A percentile compares a stretch with the other conserved stretches of the same genome.
phyloP scores from a whole-genome alignment of 2,888 invertebrate genomes.

The Heliconius aoede region DNA sequence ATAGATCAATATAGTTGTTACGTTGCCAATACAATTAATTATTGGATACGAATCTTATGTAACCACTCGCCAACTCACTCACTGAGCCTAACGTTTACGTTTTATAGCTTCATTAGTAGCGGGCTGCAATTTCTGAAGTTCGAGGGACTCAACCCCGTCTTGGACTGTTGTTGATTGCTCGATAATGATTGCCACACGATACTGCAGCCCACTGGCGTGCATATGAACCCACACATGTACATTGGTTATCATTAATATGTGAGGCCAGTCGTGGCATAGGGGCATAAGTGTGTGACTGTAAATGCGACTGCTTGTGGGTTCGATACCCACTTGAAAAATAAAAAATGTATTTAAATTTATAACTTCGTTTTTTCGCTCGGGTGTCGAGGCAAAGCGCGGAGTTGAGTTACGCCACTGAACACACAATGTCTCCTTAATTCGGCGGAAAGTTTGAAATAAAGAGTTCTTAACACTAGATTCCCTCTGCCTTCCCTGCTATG shows the following conservation, averaged over 20 bases:
- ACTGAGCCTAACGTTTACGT: slow-evolving; percentile 11
- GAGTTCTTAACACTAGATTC: too few species aligned
- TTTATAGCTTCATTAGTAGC: slow-evolving; percentile 46
- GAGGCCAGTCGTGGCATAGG: too few species aligned
- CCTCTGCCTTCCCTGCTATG: too few species aligned
- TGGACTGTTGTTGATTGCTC: slow-evolving; percentile 42
- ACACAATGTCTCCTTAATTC: too few species aligned
- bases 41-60: slow-evolving; percentile 11
- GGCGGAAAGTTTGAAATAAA: too few species aligned
- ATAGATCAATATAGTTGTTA: background rate
- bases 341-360: too few species aligned
- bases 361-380: too few species aligned
- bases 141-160: slow-evolving; percentile 42
- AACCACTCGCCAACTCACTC: slow-evolving; percentile 1
- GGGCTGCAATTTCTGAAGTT: slow-evolving; percentile 43
- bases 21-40: background rate
- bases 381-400: too few species aligned
- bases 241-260: background rate
- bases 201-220: slow-evolving; percentile 14
- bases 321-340: too few species aligned
- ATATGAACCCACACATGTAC: background rate
- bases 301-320: too few species aligned
- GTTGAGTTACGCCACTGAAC: too few species aligned
- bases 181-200: slow-evolving; percentile 33
- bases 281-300: too few species aligned